Evolutionary conservation across 2,797 vertebrate species (phyloP).

Genomic region (Gallirallus australis): DNA sequence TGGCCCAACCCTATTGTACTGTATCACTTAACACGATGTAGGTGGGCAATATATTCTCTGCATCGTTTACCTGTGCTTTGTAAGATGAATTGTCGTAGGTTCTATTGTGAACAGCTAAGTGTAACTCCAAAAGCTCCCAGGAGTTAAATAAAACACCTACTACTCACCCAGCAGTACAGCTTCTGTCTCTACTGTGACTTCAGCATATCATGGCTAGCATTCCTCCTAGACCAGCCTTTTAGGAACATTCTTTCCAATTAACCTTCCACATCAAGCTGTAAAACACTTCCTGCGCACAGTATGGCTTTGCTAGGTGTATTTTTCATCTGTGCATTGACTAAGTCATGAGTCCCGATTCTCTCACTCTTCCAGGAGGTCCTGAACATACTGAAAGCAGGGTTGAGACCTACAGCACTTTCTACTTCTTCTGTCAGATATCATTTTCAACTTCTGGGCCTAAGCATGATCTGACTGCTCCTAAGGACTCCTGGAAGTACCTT

Average conservation of each 20-base stretch:
- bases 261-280: not conserved
- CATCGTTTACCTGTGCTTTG: not conserved
- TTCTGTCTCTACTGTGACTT: not conserved
- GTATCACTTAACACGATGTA: not conserved
- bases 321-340: not conserved
- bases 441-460: not conserved
- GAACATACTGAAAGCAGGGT: not conserved
- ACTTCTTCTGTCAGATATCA: not conserved
- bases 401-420: not conserved
- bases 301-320: not conserved
- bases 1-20: not conserved
- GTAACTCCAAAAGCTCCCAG: not conserved
- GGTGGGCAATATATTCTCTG: not conserved
- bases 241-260: not conserved
- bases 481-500: not conserved
- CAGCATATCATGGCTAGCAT: not conserved
- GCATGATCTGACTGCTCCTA: not conserved
- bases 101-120: not conserved
- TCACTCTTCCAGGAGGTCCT: not conserved
- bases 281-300: not conserved
- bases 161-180: fast-evolving
- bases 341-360: not conserved
- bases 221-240: not conserved
- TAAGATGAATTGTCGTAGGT: not conserved
- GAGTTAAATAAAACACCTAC: not conserved